A percentile compares a stretch with the other conserved stretches of the same genome.
phyloP scores from a whole-genome alignment of 2,113 vertebrate genomes.

The Eudyptes chrysolophus region DNA sequence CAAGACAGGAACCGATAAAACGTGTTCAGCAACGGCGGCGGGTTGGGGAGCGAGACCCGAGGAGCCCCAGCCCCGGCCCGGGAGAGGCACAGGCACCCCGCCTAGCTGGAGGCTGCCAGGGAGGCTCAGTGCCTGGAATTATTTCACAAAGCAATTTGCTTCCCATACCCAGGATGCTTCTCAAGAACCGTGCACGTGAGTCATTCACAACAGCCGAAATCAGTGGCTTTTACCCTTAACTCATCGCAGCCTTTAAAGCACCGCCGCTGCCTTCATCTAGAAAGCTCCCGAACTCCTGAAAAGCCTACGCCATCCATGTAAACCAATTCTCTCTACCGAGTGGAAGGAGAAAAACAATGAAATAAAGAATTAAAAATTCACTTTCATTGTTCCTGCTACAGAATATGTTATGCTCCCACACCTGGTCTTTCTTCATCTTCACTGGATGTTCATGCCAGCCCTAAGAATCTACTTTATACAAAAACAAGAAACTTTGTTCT shows the following conservation, averaged over 20 bases:
- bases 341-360: neutral
- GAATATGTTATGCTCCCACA: neutral
- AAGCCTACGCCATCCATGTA: neutral
- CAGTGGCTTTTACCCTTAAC: neutral
- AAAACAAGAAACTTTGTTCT: neutral
- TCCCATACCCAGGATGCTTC: neutral
- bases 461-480: neutral
- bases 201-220: neutral
- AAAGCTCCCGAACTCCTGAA: neutral
- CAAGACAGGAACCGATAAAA: neutral
- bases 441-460: neutral
- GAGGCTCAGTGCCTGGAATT: neutral
- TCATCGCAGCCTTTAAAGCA: neutral
- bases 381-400: neutral
- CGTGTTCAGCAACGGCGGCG: fast-evolving
- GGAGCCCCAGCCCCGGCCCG: neutral
- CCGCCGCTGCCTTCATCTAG: neutral
- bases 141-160: neutral
- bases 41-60: fast-evolving
- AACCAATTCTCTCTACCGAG: neutral
- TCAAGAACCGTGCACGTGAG: neutral
- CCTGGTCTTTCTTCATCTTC: neutral
- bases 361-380: neutral
- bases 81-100: neutral
- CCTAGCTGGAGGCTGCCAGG: neutral